These are phyloP conservation scores for Sminthopsis crassicaudata DNA, from an alignment of 2,113 vertebrate genomes.

Conservation along the genomic window DNA sequence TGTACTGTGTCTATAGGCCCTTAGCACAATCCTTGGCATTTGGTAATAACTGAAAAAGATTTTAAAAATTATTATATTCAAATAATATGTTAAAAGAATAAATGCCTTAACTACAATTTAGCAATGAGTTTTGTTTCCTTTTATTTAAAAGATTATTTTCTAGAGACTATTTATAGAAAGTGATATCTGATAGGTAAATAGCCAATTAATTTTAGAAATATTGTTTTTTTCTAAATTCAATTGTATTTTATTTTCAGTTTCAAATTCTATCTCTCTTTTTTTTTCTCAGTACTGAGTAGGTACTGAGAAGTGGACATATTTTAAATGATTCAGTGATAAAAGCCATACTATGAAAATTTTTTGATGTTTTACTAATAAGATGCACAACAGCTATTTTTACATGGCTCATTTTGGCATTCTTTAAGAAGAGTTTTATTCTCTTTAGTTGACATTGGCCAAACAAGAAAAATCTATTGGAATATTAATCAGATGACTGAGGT, in stretches of 20 bases:
- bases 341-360: not conserved
- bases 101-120: not conserved
- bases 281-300: too few relatives aligned
- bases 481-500: not conserved
- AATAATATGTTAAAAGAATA: not conserved
- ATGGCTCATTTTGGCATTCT: not conserved
- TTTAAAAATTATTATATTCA: not conserved
- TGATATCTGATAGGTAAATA: not conserved
- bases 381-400: not conserved
- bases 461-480: not conserved
- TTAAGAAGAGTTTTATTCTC: not conserved
- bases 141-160: not conserved
- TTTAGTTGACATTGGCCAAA: not conserved
- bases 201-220: not conserved
- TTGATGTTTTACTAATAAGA: not conserved
- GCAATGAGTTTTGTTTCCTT: not conserved
- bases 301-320: not conserved
- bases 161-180: not conserved
- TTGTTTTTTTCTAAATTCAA: not conserved
- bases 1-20: not conserved
- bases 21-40: not conserved
- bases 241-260: not conserved
- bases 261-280: not conserved
- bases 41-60: not conserved
- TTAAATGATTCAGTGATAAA: not conserved